These are phyloP conservation scores for Arbacia lixula DNA, from an alignment of 53 echinoderm and acorn worm species.

Conservation along the genomic window DNA sequence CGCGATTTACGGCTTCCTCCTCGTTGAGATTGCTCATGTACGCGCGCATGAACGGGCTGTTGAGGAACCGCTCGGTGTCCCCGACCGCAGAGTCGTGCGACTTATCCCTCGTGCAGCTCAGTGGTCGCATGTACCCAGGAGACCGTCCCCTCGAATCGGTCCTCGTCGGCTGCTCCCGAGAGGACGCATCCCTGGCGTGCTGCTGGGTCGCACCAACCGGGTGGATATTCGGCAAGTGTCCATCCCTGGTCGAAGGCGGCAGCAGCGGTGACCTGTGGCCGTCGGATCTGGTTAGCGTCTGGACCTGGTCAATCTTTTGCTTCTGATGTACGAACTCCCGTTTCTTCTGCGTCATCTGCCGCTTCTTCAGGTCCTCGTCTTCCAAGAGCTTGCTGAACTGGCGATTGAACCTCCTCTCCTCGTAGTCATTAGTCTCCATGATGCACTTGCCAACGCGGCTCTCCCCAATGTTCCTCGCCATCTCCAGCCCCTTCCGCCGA, in stretches of 20 bases:
- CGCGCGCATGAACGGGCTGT: slow-evolving; percentile 67
- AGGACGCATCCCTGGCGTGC: background rate
- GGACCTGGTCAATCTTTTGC: slow-evolving; percentile 4
- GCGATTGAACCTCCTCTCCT: slow-evolving; percentile 63
- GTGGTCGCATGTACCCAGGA: slow-evolving; percentile 86
- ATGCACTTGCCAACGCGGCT: slow-evolving; percentile 94
- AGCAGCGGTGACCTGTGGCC: slow-evolving; percentile 37
- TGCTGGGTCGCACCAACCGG: slow-evolving; percentile 18
- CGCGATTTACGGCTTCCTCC: slow-evolving; percentile 47
- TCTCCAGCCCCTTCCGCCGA: slow-evolving; percentile 77
- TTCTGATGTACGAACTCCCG: slow-evolving; percentile 76
- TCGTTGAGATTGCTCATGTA: slow-evolving; percentile 45
- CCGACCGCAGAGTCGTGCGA: slow-evolving; percentile 77
- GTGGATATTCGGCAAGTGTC: slow-evolving; percentile 44
- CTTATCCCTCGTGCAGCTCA: slow-evolving; percentile 75
- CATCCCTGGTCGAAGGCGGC: background rate
- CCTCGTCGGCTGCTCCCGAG: slow-evolving; percentile 1
- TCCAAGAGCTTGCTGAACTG: slow-evolving; percentile 68
- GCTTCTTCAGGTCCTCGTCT: slow-evolving; percentile 64
- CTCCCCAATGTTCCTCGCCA: slow-evolving; percentile 79
- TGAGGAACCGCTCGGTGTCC: slow-evolving; percentile 75
- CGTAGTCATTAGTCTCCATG: slow-evolving; percentile 83
- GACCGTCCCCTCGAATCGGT: slow-evolving; percentile 59
- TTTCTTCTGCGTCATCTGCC: slow-evolving; percentile 70
- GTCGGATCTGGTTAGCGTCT: slow-evolving; percentile 24